A percentile compares a stretch with the other conserved stretches of the same genome.
These are phyloP conservation scores for Griposia aprilina DNA, from an alignment of 2,888 invertebrate genomes.

Conservation along the genomic window DNA sequence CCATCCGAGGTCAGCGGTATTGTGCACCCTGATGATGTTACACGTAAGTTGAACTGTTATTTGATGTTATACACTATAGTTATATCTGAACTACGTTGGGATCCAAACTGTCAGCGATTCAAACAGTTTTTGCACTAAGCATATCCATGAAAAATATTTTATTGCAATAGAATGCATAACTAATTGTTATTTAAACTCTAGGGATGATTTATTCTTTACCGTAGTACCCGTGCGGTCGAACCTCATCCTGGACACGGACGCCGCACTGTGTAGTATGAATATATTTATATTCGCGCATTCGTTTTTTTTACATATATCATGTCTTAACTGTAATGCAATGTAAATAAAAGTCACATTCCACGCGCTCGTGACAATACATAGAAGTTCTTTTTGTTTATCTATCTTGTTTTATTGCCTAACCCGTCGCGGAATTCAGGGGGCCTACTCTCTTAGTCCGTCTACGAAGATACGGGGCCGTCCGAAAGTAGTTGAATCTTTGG, in stretches of 20 bases:
- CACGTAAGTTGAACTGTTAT: constrained; percentile 81
- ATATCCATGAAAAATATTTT: neutral
- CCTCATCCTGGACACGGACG: too few species aligned
- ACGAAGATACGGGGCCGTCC: too few species aligned
- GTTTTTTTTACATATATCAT: neutral
- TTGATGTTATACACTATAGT: neutral
- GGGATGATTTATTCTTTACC: neutral
- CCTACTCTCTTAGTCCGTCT: too few species aligned
- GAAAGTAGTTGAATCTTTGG: too few species aligned
- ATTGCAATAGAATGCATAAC: neutral
- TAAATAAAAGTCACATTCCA: too few species aligned
- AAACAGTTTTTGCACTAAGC: too few species aligned
- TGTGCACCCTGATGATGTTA: constrained; percentile 93
- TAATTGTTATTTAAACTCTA: neutral
- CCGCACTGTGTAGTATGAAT: too few species aligned
- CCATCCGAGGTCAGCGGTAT: constrained; percentile 76
- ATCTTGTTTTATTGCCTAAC: too few species aligned
- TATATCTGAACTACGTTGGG: neutral
- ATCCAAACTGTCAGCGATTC: neutral
- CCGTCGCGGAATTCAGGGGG: too few species aligned
- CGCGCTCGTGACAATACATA: neutral
- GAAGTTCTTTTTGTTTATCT: neutral
- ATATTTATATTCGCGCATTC: too few species aligned
- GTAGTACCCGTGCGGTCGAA: too few species aligned
- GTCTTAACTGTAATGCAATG: neutral